These are phyloP conservation scores for Siniperca obscura DNA, from an alignment of 2,797 vertebrate genomes.

Conservation along the genomic window DNA sequence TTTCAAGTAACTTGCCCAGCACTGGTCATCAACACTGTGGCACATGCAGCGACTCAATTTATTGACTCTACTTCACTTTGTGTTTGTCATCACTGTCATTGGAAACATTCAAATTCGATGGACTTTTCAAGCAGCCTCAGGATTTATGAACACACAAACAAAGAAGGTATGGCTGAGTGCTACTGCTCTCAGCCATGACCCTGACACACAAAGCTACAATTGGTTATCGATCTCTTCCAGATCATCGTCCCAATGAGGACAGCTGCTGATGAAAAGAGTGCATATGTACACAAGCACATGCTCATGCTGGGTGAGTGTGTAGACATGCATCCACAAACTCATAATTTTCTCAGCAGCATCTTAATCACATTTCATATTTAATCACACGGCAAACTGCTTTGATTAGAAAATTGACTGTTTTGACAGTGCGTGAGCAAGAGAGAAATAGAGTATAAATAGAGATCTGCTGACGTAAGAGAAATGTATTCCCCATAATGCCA, in stretches of 20 bases:
- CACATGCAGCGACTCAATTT: constrained; percentile 9
- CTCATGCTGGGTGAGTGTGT: constrained; percentile 28
- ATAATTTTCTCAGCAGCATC: constrained; percentile 61
- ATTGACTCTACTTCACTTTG: constrained; percentile 29
- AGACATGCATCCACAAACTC: constrained; percentile 41
- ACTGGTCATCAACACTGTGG: constrained; percentile 1
- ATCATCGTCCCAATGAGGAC: constrained; percentile 19
- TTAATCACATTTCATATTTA: constrained; percentile 66
- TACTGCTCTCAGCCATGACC: constrained; percentile 33
- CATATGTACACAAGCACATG: not conserved
- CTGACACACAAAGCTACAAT: constrained; percentile 21
- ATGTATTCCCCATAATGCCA: constrained; percentile 30
- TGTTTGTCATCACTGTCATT: constrained; percentile 24
- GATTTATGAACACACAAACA: constrained; percentile 39
- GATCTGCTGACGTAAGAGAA: constrained; percentile 14
- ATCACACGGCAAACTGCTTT: constrained; percentile 55
- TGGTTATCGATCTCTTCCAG: constrained; percentile 42
- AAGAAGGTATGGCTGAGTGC: not conserved
- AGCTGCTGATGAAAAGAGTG: constrained; percentile 29
- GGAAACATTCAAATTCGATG: constrained; percentile 28
- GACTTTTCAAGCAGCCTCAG: constrained; percentile 27
- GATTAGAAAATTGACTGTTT: constrained; percentile 65
- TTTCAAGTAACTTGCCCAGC: constrained; percentile 8
- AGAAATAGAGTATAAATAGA: not conserved
- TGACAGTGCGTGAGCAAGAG: constrained; percentile 25